A percentile compares a stretch with the other conserved stretches of the same genome.
Evolutionary conservation across 2,113 vertebrate genomes (phyloP).

Genomic region (Aleadryas rufinucha): DNA sequence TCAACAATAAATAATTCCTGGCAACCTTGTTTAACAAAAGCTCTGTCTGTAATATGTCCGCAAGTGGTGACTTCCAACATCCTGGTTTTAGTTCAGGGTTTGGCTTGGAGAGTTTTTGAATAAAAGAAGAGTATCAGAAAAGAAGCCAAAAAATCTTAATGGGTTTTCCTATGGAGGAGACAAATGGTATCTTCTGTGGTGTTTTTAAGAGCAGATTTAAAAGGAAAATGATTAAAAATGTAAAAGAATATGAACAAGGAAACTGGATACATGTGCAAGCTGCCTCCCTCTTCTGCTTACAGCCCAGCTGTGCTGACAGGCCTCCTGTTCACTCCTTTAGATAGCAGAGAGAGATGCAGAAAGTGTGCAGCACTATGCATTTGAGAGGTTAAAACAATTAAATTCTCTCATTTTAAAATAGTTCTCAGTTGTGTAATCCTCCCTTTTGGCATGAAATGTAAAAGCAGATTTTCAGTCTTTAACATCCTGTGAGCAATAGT

Average conservation of each 20-base stretch:
- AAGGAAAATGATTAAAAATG: slow-evolving; percentile 58
- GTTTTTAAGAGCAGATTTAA: slow-evolving; percentile 35
- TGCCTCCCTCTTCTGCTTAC: background rate
- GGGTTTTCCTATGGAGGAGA: background rate
- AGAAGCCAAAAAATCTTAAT: background rate
- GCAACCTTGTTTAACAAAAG: background rate
- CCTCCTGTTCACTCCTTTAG: background rate
- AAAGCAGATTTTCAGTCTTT: background rate
- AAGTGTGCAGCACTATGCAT: background rate
- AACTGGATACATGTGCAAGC: slow-evolving; percentile 8
- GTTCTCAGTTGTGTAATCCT: background rate
- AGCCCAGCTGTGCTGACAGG: slow-evolving; percentile 19
- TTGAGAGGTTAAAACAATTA: slow-evolving; percentile 1
- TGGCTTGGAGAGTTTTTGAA: background rate
- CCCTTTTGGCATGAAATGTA: background rate
- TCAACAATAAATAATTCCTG: slow-evolving; percentile 17
- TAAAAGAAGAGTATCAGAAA: background rate
- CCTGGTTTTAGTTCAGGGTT: background rate
- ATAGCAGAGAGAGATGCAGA: background rate
- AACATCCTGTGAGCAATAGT: background rate
- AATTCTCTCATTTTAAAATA: background rate
- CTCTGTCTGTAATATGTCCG: background rate
- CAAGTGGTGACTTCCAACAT: background rate
- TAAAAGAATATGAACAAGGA: slow-evolving; percentile 33
- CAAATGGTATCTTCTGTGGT: background rate